These are phyloP conservation scores for Apeira syringaria DNA, from an alignment of 2,888 invertebrate species.

Conservation along the genomic window DNA sequence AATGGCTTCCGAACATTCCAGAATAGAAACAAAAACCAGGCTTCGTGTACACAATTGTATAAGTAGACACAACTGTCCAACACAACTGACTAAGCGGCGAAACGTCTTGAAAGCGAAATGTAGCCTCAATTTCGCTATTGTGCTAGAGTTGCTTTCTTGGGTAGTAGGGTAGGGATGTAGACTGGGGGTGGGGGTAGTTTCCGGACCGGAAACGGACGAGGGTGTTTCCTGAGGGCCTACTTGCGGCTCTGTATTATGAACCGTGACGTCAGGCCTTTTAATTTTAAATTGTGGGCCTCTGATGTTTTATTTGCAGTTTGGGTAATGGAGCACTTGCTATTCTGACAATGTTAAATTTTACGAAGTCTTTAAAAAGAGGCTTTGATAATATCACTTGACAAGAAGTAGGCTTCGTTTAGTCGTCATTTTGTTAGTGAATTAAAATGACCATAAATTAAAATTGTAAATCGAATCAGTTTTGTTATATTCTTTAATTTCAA, in stretches of 20 bases:
- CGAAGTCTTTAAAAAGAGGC: not conserved
- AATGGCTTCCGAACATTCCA: no score
- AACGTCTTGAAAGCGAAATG: slow-evolving; percentile 12
- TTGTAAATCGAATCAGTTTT: no score
- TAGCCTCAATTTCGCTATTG: slow-evolving; percentile 6
- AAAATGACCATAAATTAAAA: no score
- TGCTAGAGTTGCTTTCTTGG: slow-evolving; percentile 8
- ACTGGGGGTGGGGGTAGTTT: slow-evolving; percentile 20
- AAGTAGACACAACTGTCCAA: not conserved
- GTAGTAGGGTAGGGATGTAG: slow-evolving; percentile 5
- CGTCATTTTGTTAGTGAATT: no score
- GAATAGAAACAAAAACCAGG: no score
- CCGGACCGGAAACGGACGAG: slow-evolving; percentile 46
- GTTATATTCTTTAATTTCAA: no score
- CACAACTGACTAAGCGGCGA: slow-evolving; percentile 2
- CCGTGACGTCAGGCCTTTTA: slow-evolving; percentile 22
- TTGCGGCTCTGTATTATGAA: slow-evolving; percentile 35
- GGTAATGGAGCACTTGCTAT: slow-evolving; percentile 15
- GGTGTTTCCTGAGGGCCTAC: slow-evolving; percentile 44
- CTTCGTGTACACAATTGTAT: not conserved
- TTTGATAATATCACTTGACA: not conserved
- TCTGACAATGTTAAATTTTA: not conserved
- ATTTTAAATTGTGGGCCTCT: slow-evolving; percentile 22
- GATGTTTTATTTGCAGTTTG: slow-evolving; percentile 25
- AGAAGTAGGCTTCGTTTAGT: no score